phyloP scores from a whole-genome alignment of 2,113 vertebrate genomes.

The Ochotona princeps region DNA sequence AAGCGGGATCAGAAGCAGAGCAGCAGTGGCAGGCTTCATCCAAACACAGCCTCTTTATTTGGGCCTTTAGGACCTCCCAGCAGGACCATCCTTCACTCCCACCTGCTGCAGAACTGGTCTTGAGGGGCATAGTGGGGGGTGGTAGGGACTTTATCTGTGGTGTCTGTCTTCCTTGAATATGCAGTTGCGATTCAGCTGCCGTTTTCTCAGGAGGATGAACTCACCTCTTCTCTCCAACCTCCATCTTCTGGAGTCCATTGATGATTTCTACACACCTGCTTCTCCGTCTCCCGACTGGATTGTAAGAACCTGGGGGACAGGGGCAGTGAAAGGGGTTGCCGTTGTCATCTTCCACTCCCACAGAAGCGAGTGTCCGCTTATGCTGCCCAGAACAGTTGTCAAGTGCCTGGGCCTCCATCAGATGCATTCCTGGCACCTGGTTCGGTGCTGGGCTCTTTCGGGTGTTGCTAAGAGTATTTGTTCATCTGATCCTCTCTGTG shows the following conservation, averaged over 20 bases:
- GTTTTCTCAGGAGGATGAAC: neutral
- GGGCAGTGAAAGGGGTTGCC: neutral
- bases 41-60: neutral
- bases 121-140: too few species aligned
- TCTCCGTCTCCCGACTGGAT: constrained; percentile 9
- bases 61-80: neutral
- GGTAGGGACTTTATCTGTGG: neutral
- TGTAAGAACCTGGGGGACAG: neutral
- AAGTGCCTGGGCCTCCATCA: neutral
- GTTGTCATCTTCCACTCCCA: neutral
- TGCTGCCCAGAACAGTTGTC: neutral
- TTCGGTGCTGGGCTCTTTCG: neutral
- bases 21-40: too few species aligned
- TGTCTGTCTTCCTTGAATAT: neutral
- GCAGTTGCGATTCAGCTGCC: neutral
- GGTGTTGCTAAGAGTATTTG: constrained; percentile 20
- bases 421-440: neutral
- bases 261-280: constrained; percentile 5
- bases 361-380: neutral
- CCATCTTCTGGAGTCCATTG: neutral
- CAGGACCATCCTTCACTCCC: neutral
- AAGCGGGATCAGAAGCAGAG: too few species aligned
- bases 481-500: neutral
- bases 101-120: neutral
- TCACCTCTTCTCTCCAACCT: neutral